phyloP scores from a whole-genome alignment of 2,113 vertebrate species.

The human region DNA sequence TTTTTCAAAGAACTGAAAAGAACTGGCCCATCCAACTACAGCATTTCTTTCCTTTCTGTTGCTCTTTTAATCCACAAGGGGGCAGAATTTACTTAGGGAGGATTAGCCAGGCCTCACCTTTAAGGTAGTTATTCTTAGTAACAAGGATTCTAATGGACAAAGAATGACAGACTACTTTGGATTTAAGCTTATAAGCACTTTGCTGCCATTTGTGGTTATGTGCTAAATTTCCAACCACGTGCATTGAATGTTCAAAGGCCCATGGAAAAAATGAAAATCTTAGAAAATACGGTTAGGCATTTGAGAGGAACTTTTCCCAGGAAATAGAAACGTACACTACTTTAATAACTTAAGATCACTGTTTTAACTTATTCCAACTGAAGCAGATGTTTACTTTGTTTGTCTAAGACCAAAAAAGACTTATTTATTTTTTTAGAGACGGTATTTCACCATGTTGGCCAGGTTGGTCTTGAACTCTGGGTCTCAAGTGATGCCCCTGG shows the following conservation, averaged over 20 bases:
- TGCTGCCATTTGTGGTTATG: neutral
- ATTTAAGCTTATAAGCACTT: neutral
- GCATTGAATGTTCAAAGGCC: neutral
- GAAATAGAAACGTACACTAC: conserved; percentile 29
- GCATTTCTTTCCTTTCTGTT: neutral
- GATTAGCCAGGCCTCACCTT: neutral
- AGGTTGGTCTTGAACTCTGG: too few relatives aligned
- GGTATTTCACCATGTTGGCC: too few relatives aligned
- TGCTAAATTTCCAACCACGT: neutral
- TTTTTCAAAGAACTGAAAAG: neutral
- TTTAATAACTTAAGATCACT: neutral
- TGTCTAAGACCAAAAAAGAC: neutral
- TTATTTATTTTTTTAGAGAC: too few relatives aligned
- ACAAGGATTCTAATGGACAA: neutral
- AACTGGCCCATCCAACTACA: neutral
- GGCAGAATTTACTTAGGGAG: conserved; percentile 67
- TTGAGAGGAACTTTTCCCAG: conserved; percentile 2
- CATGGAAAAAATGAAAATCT: neutral
- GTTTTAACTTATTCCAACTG: conserved; percentile 20
- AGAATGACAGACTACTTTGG: neutral
- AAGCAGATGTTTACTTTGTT: neutral
- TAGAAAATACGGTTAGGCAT: neutral
- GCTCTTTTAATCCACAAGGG: conserved; percentile 56
- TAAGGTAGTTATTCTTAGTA: neutral
- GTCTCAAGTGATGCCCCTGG: too few relatives aligned